These are phyloP conservation scores for Cryptoprocta ferox DNA, from an alignment of 2,797 vertebrate species.

Conservation along the genomic window DNA sequence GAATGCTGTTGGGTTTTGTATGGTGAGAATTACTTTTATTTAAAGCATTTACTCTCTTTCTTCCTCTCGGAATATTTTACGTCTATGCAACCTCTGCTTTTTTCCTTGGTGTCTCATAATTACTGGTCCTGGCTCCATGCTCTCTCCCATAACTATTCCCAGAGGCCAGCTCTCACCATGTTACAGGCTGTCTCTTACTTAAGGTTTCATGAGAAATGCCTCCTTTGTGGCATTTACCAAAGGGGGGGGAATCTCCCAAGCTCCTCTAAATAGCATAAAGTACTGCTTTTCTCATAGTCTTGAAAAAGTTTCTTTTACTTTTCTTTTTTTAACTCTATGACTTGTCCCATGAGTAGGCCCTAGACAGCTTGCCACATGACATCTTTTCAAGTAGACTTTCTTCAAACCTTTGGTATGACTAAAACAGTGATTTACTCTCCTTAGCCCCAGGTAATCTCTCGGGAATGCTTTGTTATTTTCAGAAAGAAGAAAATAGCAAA, in stretches of 20 bases:
- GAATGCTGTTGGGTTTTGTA: neutral
- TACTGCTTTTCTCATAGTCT: conserved; percentile 81
- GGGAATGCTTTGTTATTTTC: conserved; percentile 30
- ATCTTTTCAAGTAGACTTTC: conserved; percentile 45
- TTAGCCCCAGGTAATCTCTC: neutral
- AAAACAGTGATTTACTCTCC: neutral
- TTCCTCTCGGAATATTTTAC: conserved; percentile 25
- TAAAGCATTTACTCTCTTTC: conserved; percentile 38
- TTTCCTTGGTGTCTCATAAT: conserved; percentile 41
- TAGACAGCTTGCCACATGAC: conserved; percentile 52
- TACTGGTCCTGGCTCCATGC: conserved; percentile 48
- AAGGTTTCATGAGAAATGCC: conserved; percentile 83
- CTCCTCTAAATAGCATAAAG: conserved; percentile 82
- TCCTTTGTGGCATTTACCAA: conserved; percentile 76
- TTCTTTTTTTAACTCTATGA: conserved; percentile 53
- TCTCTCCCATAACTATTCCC: conserved; percentile 56
- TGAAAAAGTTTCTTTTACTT: neutral
- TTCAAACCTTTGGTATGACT: neutral
- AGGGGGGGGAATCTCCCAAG: conserved; percentile 64
- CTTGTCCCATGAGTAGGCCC: neutral
- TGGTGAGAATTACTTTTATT: conserved; percentile 57
- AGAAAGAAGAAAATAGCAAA: conserved; percentile 24
- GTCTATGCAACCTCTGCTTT: conserved; percentile 3
- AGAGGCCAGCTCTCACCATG: conserved; percentile 49
- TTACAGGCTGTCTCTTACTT: conserved; percentile 51